phyloP scores from a whole-genome alignment of 2,113 vertebrate species.

The Esox niger region DNA sequence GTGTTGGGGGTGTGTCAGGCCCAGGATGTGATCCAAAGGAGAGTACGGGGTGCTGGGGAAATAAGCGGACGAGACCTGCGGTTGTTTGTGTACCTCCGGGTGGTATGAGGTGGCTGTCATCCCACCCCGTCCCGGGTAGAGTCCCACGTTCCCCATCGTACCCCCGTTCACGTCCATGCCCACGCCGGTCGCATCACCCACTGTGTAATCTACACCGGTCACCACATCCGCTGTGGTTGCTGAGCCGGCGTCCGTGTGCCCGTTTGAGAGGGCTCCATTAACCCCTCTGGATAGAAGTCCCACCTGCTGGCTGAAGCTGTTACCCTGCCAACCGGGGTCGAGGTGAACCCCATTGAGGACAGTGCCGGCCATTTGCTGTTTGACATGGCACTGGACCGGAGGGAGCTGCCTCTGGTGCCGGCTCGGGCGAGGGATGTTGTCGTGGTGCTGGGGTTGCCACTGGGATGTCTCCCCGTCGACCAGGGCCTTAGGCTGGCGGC shows the following conservation, averaged over 20 bases:
- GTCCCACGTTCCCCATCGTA: conserved; percentile 1
- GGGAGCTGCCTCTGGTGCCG: conserved; percentile 23
- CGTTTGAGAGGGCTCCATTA: conserved; percentile 28
- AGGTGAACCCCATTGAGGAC: neutral
- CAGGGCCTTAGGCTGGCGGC: conserved; percentile 5
- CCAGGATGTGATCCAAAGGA: conserved; percentile 51
- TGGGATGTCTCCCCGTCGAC: neutral
- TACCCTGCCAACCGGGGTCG: conserved; percentile 4
- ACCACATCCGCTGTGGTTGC: neutral
- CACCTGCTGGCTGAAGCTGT: conserved; percentile 25
- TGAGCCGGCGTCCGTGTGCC: conserved; percentile 9
- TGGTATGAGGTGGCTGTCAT: conserved; percentile 27
- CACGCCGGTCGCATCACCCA: conserved; percentile 4
- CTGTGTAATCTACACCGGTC: conserved; percentile 21
- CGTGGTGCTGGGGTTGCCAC: neutral
- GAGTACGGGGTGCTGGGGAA: conserved; percentile 38
- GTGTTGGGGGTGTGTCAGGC: conserved; percentile 41
- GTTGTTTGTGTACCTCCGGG: conserved; percentile 34
- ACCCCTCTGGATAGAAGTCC: neutral
- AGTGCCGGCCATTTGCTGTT: conserved; percentile 2
- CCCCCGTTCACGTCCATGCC: conserved; percentile 14
- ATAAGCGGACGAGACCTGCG: conserved; percentile 20
- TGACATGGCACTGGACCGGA: neutral
- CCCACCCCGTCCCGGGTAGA: conserved; percentile 36
- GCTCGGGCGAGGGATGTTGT: neutral